Evolutionary conservation across 2,888 invertebrate genomes (phyloP).

Genomic region (Molanna angustata): DNA sequence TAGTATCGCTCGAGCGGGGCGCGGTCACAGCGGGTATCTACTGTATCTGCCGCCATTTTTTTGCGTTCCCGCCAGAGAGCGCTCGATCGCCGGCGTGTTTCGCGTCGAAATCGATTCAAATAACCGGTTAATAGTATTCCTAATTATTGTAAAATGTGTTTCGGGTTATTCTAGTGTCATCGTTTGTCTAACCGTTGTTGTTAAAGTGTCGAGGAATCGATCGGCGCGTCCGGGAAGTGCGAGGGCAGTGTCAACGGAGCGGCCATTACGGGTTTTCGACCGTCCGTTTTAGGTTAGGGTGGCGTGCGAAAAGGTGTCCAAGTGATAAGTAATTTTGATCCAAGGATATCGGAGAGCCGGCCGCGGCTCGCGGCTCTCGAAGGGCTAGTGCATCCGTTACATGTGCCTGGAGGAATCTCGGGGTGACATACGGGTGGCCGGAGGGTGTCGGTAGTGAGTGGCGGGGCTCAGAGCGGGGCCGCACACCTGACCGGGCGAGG

Average conservation of each 20-base stretch:
- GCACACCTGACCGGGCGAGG: slow-evolving; percentile 59
- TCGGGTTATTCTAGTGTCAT: slow-evolving; percentile 15
- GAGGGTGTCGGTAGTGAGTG: slow-evolving; percentile 28
- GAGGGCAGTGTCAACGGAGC: slow-evolving; percentile 25
- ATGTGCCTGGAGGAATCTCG: slow-evolving; percentile 16
- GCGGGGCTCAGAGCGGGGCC: slow-evolving; percentile 50
- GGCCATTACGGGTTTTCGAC: slow-evolving; percentile 24
- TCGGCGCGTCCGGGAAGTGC: slow-evolving; percentile 22
- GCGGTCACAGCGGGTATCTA: slow-evolving; percentile 60
- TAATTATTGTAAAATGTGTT: slow-evolving; percentile 21
- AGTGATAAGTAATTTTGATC: slow-evolving; percentile 14
- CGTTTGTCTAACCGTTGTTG: slow-evolving; percentile 14
- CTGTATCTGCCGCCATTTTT: slow-evolving; percentile 61
- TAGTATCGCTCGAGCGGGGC: slow-evolving; percentile 57
- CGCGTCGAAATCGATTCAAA: slow-evolving; percentile 22
- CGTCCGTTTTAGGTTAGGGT: slow-evolving; percentile 28
- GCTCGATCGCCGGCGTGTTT: slow-evolving; percentile 27
- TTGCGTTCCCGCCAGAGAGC: slow-evolving; percentile 54
- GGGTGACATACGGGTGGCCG: slow-evolving; percentile 19
- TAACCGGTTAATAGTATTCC: slow-evolving; percentile 22
- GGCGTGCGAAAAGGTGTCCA: slow-evolving; percentile 20
- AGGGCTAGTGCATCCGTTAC: slow-evolving; percentile 17
- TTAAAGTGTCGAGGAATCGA: slow-evolving; percentile 23
- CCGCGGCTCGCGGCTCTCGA: slow-evolving; percentile 8
- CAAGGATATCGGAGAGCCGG: no score